A percentile compares a stretch with the other conserved stretches of the same genome.
These are phyloP conservation scores for Corapipo altera DNA, from an alignment of 2,113 vertebrate species.

Conservation along the genomic window DNA sequence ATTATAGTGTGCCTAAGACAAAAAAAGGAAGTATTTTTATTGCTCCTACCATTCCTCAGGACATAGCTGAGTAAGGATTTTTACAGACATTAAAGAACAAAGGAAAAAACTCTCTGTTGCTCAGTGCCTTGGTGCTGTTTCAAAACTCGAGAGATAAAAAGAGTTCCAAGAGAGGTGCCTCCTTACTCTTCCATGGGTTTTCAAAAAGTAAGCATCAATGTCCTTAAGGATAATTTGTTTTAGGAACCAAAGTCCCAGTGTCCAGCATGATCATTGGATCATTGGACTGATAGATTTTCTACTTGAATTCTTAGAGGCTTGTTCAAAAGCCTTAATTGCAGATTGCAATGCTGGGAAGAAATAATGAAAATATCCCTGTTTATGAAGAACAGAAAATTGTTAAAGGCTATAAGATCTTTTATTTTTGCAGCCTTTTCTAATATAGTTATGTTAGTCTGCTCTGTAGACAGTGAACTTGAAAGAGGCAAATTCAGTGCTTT, in stretches of 20 bases:
- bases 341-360: not conserved
- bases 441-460: not conserved
- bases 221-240: not conserved
- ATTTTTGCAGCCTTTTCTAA: not conserved
- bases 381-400: not conserved
- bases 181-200: not conserved
- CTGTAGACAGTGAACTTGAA: not conserved
- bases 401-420: not conserved
- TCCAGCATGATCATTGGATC: not conserved
- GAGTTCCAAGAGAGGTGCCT: not conserved
- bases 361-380: not conserved
- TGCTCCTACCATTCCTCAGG: not conserved
- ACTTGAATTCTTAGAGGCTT: not conserved
- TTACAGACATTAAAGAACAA: not conserved
- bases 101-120: not conserved
- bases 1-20: not conserved
- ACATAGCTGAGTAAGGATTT: not conserved
- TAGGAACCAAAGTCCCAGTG: not conserved
- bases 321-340: not conserved
- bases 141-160: not conserved
- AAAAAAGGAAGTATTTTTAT: not conserved
- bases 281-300: not conserved
- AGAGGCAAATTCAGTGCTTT: not conserved
- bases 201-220: not conserved
- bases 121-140: not conserved